Evolutionary conservation across 2,797 vertebrate genomes (phyloP), one percentile per base, ranked within the genome.

Genomic region (Sebastes vulpes): DNA sequence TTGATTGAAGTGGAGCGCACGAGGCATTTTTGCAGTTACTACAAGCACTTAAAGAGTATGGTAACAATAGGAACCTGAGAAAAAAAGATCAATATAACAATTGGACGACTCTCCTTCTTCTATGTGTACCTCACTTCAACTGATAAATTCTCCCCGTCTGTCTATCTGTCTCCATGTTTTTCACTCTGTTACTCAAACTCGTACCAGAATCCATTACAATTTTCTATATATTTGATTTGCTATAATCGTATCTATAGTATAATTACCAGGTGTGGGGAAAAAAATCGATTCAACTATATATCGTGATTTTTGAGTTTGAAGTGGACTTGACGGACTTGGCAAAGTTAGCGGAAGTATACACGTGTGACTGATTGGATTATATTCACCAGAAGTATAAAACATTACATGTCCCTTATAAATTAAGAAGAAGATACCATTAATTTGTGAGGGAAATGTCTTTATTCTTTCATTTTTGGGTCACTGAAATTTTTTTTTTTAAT

Each of bases 1-100:
- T 23, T 81, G 75, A 61, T 52, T 75, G 64, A 53, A 77, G 53
- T 21, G 56, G 29, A 70, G 52, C 48, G 64, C 38, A 20, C 7
- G 23, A 14, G n/a, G 25, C 25, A 11, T 65, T 59, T 72, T 7
- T 26, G 4, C 11, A 64, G 18, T 4, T 11, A 32, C 50, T 31
- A 81, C 16, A 10, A 29, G 20, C 9, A 25, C 31, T 72, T 57
- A 9, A 21, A 20, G 35, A 53, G n/a, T 11, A 28, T 4, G 18
- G 63, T 66, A 12, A 42, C n/a, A n/a, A 32, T 6, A 29, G n/a
- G 2, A 54, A 53, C 10, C n/a, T 52, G 46, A 48, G 46, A 25
- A 48, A 20, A 60, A 61, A 38, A 59, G n/a, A 58, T 1, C 23
- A 9, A 54, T 14, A 6, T 10, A 28, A 46, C 9, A 42, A 46